phyloP scores from a whole-genome alignment of 1,140 invertebrate species.

The Oncopodura yosiiana region DNA sequence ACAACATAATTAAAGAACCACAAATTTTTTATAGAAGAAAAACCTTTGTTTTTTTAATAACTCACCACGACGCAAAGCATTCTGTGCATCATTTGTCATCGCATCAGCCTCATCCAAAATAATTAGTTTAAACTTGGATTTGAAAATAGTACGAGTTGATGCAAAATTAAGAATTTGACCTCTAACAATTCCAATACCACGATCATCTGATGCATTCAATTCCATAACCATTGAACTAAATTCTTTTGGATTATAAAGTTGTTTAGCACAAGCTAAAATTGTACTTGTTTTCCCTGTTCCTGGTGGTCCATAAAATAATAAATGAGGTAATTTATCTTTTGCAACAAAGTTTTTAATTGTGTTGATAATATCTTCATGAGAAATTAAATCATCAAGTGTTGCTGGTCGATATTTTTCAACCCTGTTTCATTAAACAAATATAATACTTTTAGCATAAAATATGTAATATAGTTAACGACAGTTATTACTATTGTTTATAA shows the following conservation, averaged over 20 bases:
- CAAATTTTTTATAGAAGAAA: neutral
- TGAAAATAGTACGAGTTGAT: constrained; percentile 91
- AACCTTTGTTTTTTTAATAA: constrained; percentile 3
- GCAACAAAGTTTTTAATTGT: constrained; percentile 90
- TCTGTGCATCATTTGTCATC: constrained; percentile 99
- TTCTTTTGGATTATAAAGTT: constrained; percentile 79
- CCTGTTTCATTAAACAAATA: constrained; percentile 57
- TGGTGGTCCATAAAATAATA: constrained; percentile 96
- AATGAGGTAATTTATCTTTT: constrained; percentile 86
- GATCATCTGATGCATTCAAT: constrained; percentile 97
- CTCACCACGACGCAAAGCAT: constrained; percentile 89
- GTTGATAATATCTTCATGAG: constrained; percentile 91
- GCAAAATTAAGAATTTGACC: constrained; percentile 96
- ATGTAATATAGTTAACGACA: neutral
- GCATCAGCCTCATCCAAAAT: constrained; percentile 99
- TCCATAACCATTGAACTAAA: constrained; percentile 84
- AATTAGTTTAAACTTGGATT: constrained; percentile 86
- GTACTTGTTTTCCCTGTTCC: constrained; percentile 98
- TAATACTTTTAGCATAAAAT: neutral
- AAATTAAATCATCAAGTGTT: constrained; percentile 83
- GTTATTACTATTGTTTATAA: neutral
- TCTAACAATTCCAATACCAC: constrained; percentile 93
- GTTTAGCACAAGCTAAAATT: constrained; percentile 88
- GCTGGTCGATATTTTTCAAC: constrained; percentile 96
- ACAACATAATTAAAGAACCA: constrained; percentile 4